Conservation (phyloP, 2,888 invertebrate genomes). For the Argynnis bischoffii region DNA sequence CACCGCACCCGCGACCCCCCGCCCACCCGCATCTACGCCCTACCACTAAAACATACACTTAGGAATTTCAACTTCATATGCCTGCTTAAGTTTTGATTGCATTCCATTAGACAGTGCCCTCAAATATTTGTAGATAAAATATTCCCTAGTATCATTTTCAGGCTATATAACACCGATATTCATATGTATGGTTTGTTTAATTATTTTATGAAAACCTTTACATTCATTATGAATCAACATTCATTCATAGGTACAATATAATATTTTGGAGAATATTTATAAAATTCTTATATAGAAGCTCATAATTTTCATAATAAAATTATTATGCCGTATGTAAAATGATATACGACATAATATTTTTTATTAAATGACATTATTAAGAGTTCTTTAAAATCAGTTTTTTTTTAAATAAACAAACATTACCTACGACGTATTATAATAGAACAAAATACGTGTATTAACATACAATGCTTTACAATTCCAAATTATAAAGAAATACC, state of each 20-base stretch:
- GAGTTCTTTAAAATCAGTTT: too few relatives aligned
- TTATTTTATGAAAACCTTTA: not conserved
- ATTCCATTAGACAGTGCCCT: conserved; percentile 55
- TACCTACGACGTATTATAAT: too few relatives aligned
- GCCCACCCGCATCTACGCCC: conserved; percentile 45
- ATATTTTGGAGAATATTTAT: not conserved
- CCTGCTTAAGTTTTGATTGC: conserved; percentile 60
- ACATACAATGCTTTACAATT: not conserved
- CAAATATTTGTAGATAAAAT: conserved; percentile 52
- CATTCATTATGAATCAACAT: not conserved
- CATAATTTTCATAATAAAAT: not conserved
- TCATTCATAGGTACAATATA: not conserved
- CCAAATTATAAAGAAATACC: not conserved
- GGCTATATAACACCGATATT: conserved; percentile 43
- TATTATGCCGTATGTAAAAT: too few relatives aligned
- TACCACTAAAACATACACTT: conserved; percentile 55
- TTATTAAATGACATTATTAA: not conserved
- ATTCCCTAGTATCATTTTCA: conserved; percentile 41
- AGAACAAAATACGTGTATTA: too few relatives aligned
- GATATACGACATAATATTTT: not conserved
- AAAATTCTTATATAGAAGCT: too few relatives aligned
- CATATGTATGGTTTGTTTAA: conserved; percentile 18
- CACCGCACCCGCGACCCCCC: conserved; percentile 31
- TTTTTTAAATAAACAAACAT: too few relatives aligned
- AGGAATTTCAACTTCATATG: conserved; percentile 63